Percentiles rank a stretch among this genome's conserved stretches.
Evolutionary conservation across 2,113 vertebrate genomes (phyloP).

Genomic region (Astur gentilis): DNA sequence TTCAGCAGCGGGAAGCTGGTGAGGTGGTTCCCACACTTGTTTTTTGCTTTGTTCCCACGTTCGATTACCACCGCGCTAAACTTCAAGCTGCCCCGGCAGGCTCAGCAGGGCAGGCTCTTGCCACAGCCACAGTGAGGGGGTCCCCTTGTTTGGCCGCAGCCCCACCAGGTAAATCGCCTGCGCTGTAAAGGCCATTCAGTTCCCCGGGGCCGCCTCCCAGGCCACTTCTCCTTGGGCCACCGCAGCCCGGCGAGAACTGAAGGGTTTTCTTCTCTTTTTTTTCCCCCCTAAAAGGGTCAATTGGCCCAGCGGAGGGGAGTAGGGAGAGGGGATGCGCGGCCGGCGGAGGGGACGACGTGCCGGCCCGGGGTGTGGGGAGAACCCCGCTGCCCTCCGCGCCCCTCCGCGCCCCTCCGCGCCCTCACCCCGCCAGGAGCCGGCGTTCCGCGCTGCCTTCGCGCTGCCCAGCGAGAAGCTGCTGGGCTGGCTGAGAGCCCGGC

Average conservation of each 20-base stretch:
- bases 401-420: not conserved
- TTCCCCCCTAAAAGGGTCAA: not conserved
- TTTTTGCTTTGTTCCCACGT: not conserved
- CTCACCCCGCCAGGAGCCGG: slow-evolving; percentile 81
- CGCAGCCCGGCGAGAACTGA: fast-evolving
- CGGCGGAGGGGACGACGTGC: not conserved
- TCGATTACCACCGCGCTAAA: fast-evolving
- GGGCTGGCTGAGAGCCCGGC: slow-evolving; percentile 92
- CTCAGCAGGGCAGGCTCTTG: not conserved
- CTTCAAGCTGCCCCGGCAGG: fast-evolving
- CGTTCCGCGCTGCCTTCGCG: slow-evolving; percentile 72
- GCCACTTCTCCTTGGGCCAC: not conserved
- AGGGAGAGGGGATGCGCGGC: no score
- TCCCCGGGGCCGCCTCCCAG: fast-evolving
- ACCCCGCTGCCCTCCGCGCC: not conserved
- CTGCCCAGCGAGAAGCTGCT: slow-evolving; percentile 76
- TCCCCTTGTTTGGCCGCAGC: not conserved
- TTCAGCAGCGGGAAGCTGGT: not conserved
- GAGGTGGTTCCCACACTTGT: not conserved
- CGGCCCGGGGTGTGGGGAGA: fast-evolving
- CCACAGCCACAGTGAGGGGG: not conserved
- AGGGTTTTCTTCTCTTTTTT: not conserved
- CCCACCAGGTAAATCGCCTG: not conserved
- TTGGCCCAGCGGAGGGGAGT: not conserved
- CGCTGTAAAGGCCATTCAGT: not conserved